Conservation (phyloP, 2,113 vertebrate species). For the Antennarius striatus region DNA sequence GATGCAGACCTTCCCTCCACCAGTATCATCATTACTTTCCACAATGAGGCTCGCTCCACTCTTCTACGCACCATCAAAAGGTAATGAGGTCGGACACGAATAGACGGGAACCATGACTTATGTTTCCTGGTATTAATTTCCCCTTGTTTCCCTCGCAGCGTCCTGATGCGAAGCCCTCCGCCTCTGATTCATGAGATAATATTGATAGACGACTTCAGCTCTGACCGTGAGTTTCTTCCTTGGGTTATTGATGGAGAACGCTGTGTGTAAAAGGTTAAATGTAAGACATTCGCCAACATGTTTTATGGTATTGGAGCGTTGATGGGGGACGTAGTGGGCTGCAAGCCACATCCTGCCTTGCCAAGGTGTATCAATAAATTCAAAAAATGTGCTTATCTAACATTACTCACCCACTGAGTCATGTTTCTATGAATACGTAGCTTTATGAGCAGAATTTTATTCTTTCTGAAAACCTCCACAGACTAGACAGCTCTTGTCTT, state of each 20-base stretch:
- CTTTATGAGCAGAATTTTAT: too few species aligned
- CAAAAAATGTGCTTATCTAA: too few species aligned
- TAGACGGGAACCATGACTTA: not conserved
- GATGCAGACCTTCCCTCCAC: conserved; percentile 88
- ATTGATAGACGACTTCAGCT: conserved; percentile 97
- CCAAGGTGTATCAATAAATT: too few species aligned
- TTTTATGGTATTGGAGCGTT: too few species aligned
- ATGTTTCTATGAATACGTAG: too few species aligned
- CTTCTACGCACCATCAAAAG: conserved; percentile 94
- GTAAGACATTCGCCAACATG: too few species aligned
- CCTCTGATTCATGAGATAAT: conserved; percentile 94
- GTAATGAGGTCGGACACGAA: conserved; percentile 62
- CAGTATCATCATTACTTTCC: conserved; percentile 95
- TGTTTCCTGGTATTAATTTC: not conserved
- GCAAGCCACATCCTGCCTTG: too few species aligned
- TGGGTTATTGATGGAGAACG: not conserved
- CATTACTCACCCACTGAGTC: too few species aligned
- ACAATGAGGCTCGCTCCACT: conserved; percentile 96
- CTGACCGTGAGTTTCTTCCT: conserved; percentile 87
- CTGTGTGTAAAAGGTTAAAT: not conserved
- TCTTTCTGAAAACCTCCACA: too few species aligned
- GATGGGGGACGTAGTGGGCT: too few species aligned
- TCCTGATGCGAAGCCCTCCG: conserved; percentile 89
- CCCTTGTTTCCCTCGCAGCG: conserved; percentile 71
- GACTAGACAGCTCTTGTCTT: too few species aligned